phyloP scores from a whole-genome alignment of 2,797 vertebrate species.

The Spondyliosoma cantharus region DNA sequence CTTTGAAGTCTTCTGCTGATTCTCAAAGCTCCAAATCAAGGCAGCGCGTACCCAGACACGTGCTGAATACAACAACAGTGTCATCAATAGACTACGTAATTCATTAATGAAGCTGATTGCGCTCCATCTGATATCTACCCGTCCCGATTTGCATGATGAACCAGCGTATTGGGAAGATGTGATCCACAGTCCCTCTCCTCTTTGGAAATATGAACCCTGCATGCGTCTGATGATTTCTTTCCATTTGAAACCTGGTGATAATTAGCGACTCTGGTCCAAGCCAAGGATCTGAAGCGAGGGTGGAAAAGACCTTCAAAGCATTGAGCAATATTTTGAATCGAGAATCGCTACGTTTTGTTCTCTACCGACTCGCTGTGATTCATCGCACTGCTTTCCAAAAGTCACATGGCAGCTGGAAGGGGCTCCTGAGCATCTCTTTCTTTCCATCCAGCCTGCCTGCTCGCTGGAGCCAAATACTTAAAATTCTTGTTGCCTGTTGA shows the following conservation, averaged over 20 bases:
- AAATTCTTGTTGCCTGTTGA: slow-evolving; percentile 66
- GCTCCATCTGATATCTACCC: slow-evolving; percentile 33
- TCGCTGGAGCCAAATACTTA: slow-evolving; percentile 58
- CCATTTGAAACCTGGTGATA: slow-evolving; percentile 77
- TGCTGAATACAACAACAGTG: not conserved
- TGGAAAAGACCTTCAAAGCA: slow-evolving; percentile 72
- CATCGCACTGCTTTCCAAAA: slow-evolving; percentile 55
- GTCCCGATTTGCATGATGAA: slow-evolving; percentile 38
- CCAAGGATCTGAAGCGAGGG: slow-evolving; percentile 63
- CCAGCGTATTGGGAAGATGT: slow-evolving; percentile 49
- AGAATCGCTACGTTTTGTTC: slow-evolving; percentile 49
- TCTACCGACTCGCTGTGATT: slow-evolving; percentile 66
- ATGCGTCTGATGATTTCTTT: slow-evolving; percentile 73
- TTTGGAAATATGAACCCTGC: slow-evolving; percentile 50
- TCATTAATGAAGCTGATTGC: not conserved
- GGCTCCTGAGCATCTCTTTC: slow-evolving; percentile 58
- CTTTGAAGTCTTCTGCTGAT: slow-evolving; percentile 19
- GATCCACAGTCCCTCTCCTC: slow-evolving; percentile 68
- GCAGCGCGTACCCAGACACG: not conserved
- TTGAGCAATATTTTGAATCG: slow-evolving; percentile 69
- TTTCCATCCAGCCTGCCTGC: slow-evolving; percentile 49
- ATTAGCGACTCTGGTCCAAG: slow-evolving; percentile 60
- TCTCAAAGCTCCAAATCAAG: not conserved
- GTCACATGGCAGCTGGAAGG: slow-evolving; percentile 70
- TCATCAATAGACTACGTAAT: not conserved